Percentiles rank a stretch among this genome's conserved stretches.
phyloP scores from a whole-genome alignment of 2,797 vertebrate species.

The Etheostoma nigrum region DNA sequence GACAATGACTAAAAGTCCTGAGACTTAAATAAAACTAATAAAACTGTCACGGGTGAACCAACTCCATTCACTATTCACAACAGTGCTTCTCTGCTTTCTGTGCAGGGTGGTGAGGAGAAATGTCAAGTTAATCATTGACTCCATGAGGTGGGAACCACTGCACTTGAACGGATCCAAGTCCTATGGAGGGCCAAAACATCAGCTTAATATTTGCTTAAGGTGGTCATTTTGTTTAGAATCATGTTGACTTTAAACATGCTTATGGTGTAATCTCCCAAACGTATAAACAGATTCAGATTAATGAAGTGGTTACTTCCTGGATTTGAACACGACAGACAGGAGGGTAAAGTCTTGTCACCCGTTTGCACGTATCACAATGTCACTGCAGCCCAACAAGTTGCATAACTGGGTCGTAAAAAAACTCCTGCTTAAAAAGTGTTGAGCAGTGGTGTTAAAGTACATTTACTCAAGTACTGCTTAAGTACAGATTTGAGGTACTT shows the following conservation, averaged over 20 bases:
- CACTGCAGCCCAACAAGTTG: conserved; percentile 37
- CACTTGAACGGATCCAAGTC: conserved; percentile 32
- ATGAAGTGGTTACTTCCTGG: conserved; percentile 10
- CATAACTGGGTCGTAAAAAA: conserved; percentile 52
- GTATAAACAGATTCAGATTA: conserved; percentile 19
- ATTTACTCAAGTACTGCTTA: conserved; percentile 29
- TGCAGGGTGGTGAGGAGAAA: conserved; percentile 27
- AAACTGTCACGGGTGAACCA: conserved; percentile 22
- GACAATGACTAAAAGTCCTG: conserved; percentile 19
- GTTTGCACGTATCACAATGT: conserved; percentile 3
- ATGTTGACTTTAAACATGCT: conserved; percentile 10
- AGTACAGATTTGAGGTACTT: too few relatives aligned
- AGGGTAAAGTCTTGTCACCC: conserved; percentile 49
- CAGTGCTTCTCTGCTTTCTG: conserved; percentile 35
- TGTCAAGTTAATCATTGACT: conserved; percentile 77
- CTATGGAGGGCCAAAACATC: conserved; percentile 11
- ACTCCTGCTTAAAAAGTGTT: conserved; percentile 34
- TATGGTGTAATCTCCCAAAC: neutral
- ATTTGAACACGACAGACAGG: conserved; percentile 6
- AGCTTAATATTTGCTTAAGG: conserved; percentile 35
- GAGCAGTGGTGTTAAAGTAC: conserved; percentile 55
- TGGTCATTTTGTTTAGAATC: conserved; percentile 26
- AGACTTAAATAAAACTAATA: conserved; percentile 42
- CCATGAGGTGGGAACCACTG: conserved; percentile 41
- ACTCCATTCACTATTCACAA: conserved; percentile 39